These are phyloP conservation scores for Fregata magnificens DNA, from an alignment of 2,113 vertebrate genomes.

Conservation along the genomic window DNA sequence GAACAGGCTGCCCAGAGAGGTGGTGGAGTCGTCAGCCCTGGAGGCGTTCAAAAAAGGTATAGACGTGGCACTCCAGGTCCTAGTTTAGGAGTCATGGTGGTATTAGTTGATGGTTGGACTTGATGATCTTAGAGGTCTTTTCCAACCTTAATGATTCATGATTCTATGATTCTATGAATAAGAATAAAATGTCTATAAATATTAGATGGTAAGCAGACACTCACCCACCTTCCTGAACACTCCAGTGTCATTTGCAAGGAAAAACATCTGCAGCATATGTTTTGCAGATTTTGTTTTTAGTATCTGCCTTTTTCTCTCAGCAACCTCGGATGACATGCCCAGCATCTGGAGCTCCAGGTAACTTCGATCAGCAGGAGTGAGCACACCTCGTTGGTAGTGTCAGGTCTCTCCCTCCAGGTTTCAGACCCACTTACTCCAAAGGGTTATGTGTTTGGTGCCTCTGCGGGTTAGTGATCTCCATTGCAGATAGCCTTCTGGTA, in stretches of 20 bases:
- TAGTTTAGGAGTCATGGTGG: no score
- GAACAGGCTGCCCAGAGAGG: no score
- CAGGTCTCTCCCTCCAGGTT: background rate
- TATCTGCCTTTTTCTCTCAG: background rate
- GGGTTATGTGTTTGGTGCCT: background rate
- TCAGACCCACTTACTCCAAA: background rate
- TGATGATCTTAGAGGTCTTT: no score
- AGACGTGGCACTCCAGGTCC: no score
- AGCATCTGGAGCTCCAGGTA: background rate
- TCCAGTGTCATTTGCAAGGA: background rate
- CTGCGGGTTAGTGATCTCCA: background rate
- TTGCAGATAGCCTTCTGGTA: background rate
- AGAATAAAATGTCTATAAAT: background rate
- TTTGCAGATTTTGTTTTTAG: background rate
- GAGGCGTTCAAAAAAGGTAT: no score
- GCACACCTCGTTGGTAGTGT: background rate
- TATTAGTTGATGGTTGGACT: no score
- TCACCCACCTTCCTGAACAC: background rate
- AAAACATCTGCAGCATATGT: background rate
- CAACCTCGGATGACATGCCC: rapidly evolving
- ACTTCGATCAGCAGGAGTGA: background rate
- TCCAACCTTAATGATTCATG: no score
- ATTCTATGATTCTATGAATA: no score
- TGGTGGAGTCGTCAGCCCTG: no score
- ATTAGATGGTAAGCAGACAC: background rate